Evolutionary conservation across 23 tunicate genomes (phyloP), one percentile per base, ranked within the genome.

Genomic region (Corella eumyota): DNA sequence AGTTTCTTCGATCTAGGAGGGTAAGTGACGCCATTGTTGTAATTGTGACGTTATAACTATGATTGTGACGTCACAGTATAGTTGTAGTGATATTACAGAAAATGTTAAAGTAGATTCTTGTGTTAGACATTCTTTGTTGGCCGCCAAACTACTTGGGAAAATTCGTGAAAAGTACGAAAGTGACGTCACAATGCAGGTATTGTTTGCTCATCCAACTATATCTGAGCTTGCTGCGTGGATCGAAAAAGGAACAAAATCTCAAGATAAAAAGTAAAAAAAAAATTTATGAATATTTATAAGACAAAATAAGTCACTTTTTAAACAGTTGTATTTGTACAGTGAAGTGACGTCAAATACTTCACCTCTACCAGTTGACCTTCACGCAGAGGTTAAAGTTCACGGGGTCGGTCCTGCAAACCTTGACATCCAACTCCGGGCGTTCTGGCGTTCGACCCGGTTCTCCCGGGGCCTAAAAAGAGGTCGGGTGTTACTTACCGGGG

Each of bases 1-100:
- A 90, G 91, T 66, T 88, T 88, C 37, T 88, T 88, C 34, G 96
- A 88, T 48, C 77, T 88, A 15, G 96, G 96, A 49, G 96, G 96
- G 96, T 88, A 55, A 56, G 62, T 30, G 15, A 11, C 11, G 48
- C 15, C n/a, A n/a, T n/a, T n/a, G n/a, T n/a, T n/a, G n/a, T 9
- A 40, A 15, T 9, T 40, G 15, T 11, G 48, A 40, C 48, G 15
- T 40, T 40, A 40, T 40, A 40, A 9, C 13, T 40, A 9, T 11
- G 48, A 15, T 11, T 40, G 15, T 9, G 15, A 40, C 15, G 48
- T 11, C 13, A 40, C 48, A 40, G 15, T 40, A 40, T 40, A 40
- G 11, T 11, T 40, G 48, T 11, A 15, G 48, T 40, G 15, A 40
- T 11, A 40, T 40, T n/a, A n/a, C n/a, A n/a, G n/a, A n/a, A n/a